Evolutionary conservation across 2,888 invertebrate species (phyloP).

Genomic region (Caenorhabditis angaria): DNA sequence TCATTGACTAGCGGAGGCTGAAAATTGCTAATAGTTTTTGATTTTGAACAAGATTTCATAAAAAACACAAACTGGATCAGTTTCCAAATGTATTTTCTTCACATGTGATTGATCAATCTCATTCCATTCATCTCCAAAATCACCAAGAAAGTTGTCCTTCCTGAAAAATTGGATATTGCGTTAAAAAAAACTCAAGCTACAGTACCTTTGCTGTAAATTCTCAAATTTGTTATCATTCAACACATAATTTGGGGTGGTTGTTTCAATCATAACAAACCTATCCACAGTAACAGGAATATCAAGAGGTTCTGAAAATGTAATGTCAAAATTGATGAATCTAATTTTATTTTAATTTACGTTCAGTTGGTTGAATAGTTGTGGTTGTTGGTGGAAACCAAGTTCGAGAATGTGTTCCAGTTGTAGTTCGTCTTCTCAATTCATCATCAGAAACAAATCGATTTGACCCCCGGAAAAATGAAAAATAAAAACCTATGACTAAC

Average conservation of each 20-base stretch:
- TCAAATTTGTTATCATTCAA: constrained; percentile 36
- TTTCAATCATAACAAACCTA: constrained; percentile 40
- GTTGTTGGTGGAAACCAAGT: constrained; percentile 45
- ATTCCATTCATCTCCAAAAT: constrained; percentile 20
- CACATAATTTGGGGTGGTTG: constrained; percentile 11
- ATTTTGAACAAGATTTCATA: neutral
- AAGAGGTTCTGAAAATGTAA: neutral
- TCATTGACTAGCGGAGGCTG: constrained; percentile 10
- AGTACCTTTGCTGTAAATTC: constrained; percentile 31
- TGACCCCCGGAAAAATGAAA: constrained; percentile 10
- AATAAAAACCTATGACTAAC: neutral
- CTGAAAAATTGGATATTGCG: constrained; percentile 2
- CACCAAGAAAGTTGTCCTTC: constrained; percentile 31
- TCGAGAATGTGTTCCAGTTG: constrained; percentile 16
- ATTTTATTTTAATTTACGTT: neutral
- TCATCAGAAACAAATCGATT: constrained; percentile 31
- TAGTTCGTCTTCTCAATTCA: constrained; percentile 28
- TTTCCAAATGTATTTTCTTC: constrained; percentile 34
- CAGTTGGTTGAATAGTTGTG: constrained; percentile 1
- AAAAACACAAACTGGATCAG: constrained; percentile 6
- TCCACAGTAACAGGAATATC: constrained; percentile 29
- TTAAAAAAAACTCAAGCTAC: neutral
- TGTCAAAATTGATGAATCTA: too few species aligned
- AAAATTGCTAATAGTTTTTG: neutral
- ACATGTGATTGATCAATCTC: constrained; percentile 15